Conservation (phyloP, 2,113 vertebrate genomes). For the Gnathonemus echidnorhynchus region DNA sequence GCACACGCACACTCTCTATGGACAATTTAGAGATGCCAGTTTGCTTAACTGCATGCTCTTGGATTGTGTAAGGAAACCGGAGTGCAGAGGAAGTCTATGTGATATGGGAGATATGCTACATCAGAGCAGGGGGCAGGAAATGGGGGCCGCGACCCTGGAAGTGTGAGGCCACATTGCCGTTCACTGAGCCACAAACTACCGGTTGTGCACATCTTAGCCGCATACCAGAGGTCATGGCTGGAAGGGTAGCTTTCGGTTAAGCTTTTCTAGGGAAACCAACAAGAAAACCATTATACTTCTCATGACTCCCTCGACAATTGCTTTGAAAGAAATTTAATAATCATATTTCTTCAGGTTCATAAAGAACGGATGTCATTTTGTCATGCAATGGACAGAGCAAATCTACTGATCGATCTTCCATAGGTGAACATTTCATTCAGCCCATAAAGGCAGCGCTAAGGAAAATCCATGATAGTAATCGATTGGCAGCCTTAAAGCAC, state of each 20-base stretch:
- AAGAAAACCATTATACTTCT: background rate
- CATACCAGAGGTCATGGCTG: background rate
- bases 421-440: background rate
- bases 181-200: background rate
- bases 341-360: background rate
- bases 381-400: background rate
- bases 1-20: background rate
- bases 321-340: background rate
- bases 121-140: background rate
- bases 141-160: background rate
- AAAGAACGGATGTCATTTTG: background rate
- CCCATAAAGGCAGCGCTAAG: background rate
- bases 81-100: background rate
- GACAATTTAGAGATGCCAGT: background rate
- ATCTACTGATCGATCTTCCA: background rate
- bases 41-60: background rate
- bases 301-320: background rate
- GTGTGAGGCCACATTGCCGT: background rate
- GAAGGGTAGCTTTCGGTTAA: background rate
- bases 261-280: background rate
- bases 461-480: background rate
- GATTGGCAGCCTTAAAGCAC: background rate
- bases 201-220: background rate
- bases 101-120: background rate
- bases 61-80: background rate